These are phyloP conservation scores for Hormaphis cornu DNA, from an alignment of 1,140 invertebrate genomes.

Conservation along the genomic window DNA sequence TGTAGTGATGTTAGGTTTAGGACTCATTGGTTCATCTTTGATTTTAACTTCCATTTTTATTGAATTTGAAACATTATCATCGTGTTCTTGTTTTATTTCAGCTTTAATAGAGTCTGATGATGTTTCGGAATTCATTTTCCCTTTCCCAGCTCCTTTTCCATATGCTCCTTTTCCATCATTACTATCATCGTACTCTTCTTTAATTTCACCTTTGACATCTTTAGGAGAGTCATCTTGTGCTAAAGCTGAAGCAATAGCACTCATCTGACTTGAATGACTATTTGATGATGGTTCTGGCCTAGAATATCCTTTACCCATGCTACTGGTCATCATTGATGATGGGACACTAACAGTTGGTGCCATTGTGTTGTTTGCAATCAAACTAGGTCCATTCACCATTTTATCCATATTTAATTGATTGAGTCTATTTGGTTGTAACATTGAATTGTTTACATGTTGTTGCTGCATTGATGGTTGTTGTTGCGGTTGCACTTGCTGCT, in stretches of 20 bases:
- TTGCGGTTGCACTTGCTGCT: slow-evolving; percentile 36
- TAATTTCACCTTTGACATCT: slow-evolving; percentile 17
- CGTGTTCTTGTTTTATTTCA: slow-evolving; percentile 12
- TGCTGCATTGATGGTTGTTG: slow-evolving; percentile 42
- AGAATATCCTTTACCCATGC: slow-evolving; percentile 25
- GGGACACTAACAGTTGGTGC: neutral
- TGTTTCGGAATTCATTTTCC: slow-evolving; percentile 27
- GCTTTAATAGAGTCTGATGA: neutral
- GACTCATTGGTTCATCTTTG: slow-evolving; percentile 24
- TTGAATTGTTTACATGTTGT: slow-evolving; percentile 27
- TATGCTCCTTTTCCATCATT: slow-evolving; percentile 29
- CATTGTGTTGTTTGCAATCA: neutral
- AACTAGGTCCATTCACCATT: slow-evolving; percentile 17
- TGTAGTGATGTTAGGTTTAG: slow-evolving; percentile 19
- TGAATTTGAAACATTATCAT: neutral
- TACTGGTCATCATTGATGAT: slow-evolving; percentile 1
- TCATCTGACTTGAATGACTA: slow-evolving; percentile 26
- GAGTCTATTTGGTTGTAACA: slow-evolving; percentile 19
- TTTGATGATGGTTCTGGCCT: slow-evolving; percentile 13
- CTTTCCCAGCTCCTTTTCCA: slow-evolving; percentile 21
- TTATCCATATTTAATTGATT: slow-evolving; percentile 21
- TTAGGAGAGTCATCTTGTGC: slow-evolving; percentile 28
- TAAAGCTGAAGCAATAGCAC: slow-evolving; percentile 29
- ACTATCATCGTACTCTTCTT: slow-evolving; percentile 26
- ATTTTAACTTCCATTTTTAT: slow-evolving; percentile 23